Evolutionary conservation across 2,113 vertebrate genomes (phyloP), one percentile per base, ranked within the genome.

Genomic region (Scalopus aquaticus): DNA sequence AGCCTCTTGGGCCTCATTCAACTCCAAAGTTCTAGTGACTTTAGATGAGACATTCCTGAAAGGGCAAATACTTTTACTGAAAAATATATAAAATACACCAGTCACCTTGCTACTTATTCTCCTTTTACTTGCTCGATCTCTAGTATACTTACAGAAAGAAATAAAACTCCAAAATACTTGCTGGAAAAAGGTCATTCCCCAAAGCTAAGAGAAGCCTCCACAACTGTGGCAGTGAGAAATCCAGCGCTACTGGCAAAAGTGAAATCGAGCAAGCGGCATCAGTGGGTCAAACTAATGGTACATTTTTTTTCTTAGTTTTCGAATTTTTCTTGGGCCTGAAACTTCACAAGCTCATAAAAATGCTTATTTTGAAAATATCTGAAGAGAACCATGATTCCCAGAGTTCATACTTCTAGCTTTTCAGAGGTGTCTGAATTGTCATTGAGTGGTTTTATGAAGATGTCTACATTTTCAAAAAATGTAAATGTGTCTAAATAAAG

Each of bases 41-140:
- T 76, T 58, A 74, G 13, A 42, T 62, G 65, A n/a, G 72, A 79
- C 79, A 32, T 58, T 79, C 62, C 79, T 13, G 9, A 56, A 82
- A 81, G 20, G 54, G 16, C 32, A 81, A 56, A 10, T 7, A 56
- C n/a, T 26, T 64, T 60, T 69, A 67, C 24, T 60, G 24, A 81
- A 81, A 85, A 54, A 72, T 32, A 84, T 7, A 19, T 81, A 92
- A 85, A 83, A 64, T 20, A 37, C 12, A 44, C 67, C 19, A 49
- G 56, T n/a, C 67, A 26, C 15, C n/a, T 65, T 92, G 72, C 17
- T 39, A 1, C 11, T 56, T 54, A 28, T 32, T 0, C 35, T 44
- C 37, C 69, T 78, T 84, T 78, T 91, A 49, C 74, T 97, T 97
- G 91, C 92, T 94, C 88, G 95, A 56, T 56, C 17, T 56, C 20